phyloP scores from a whole-genome alignment of 30 jellyfish, hydroid and myxozoan species.

The Cassiopea xamachana region DNA sequence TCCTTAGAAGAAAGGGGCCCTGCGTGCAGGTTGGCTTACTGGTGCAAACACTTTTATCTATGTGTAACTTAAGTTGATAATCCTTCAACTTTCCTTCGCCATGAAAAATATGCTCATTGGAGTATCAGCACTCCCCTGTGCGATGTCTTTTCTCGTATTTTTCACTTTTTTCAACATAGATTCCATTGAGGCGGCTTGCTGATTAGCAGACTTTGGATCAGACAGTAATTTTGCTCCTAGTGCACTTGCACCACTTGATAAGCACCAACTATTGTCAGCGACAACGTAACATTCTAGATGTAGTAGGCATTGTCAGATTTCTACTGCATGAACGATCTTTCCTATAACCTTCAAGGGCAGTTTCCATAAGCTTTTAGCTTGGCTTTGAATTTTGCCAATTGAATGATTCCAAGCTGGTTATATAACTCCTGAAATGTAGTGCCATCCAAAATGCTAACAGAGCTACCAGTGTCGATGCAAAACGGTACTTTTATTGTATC shows the following conservation, averaged over 20 bases:
- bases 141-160: too few relatives aligned
- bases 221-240: too few relatives aligned
- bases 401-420: neutral
- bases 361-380: neutral
- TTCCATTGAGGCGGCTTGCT: too few relatives aligned
- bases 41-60: slow-evolving; percentile 40
- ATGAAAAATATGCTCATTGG: slow-evolving; percentile 1
- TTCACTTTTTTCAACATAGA: too few relatives aligned
- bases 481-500: neutral
- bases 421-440: neutral
- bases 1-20: slow-evolving; percentile 35
- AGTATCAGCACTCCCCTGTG: too few relatives aligned
- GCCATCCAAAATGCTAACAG: neutral
- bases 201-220: too few relatives aligned
- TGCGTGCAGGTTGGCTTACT: slow-evolving; percentile 39
- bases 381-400: neutral
- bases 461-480: neutral
- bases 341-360: neutral
- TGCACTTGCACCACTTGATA: too few relatives aligned
- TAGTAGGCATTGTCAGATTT: neutral
- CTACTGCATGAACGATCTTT: neutral
- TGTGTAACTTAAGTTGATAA: slow-evolving; percentile 18
- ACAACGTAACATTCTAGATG: neutral
- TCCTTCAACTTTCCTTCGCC: slow-evolving; percentile 19
- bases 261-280: neutral